A percentile compares a stretch with the other conserved stretches of the same genome.
Evolutionary conservation across 2,113 vertebrate species (phyloP).

Genomic region (Chinchilla lanigera): DNA sequence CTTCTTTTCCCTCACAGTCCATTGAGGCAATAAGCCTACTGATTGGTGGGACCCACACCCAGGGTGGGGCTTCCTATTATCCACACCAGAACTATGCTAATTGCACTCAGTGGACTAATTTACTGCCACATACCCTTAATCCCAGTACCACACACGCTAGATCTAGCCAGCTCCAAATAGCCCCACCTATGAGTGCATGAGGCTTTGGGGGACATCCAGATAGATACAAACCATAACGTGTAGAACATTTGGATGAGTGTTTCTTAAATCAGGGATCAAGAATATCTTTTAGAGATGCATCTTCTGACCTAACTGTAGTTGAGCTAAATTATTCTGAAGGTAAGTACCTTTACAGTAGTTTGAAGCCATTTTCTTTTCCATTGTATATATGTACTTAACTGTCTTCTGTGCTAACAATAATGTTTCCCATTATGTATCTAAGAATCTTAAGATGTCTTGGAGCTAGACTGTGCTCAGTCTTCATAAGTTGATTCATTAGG

Average conservation of each 20-base stretch:
- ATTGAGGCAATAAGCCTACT: neutral
- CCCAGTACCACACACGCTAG: neutral
- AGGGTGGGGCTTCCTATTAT: neutral
- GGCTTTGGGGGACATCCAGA: neutral
- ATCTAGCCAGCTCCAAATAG: neutral
- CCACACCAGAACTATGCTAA: neutral
- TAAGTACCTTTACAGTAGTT: neutral
- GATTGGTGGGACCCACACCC: neutral
- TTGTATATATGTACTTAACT: neutral
- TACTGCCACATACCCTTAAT: neutral
- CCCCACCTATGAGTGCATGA: neutral
- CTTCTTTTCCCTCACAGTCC: neutral
- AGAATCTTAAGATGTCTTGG: neutral
- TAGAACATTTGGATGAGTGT: neutral
- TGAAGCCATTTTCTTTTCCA: constrained; percentile 16
- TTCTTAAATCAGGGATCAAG: neutral
- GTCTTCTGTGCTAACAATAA: neutral
- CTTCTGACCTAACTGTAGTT: constrained; percentile 31
- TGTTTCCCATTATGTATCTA: neutral
- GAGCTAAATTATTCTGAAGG: neutral
- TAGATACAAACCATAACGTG: neutral
- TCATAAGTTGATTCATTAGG: neutral
- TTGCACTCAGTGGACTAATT: neutral
- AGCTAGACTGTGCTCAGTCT: neutral
- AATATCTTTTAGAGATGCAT: neutral